phyloP scores from a whole-genome alignment of 2,888 invertebrate species.

The Nycteola revayana region DNA sequence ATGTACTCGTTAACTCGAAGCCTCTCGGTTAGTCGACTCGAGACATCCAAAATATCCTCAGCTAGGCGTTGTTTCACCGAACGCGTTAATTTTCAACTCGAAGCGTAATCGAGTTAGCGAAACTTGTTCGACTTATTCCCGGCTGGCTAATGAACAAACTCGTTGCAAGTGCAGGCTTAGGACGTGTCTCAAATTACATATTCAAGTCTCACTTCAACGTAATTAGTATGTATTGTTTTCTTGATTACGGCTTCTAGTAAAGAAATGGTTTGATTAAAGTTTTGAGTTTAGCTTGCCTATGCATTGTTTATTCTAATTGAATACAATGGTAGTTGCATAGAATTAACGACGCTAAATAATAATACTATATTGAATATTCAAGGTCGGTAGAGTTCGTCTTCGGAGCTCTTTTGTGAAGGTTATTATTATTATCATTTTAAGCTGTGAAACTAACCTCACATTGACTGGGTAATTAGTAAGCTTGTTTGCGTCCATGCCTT shows the following conservation, averaged over 20 bases:
- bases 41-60: slow-evolving; percentile 18
- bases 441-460: too few species aligned
- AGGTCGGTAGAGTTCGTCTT: too few species aligned
- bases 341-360: too few species aligned
- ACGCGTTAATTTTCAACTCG: slow-evolving; percentile 29
- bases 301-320: too few species aligned
- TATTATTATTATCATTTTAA: too few species aligned
- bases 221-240: slow-evolving; percentile 14
- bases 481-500: too few species aligned
- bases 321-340: too few species aligned
- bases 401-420: too few species aligned
- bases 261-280: too few species aligned
- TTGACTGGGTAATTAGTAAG: too few species aligned
- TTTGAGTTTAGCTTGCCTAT: too few species aligned
- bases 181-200: slow-evolving; percentile 54
- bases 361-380: too few species aligned
- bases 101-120: slow-evolving; percentile 37
- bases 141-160: slow-evolving; percentile 62
- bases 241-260: slow-evolving; percentile 1
- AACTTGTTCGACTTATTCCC: slow-evolving; percentile 57
- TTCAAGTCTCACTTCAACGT: slow-evolving; percentile 25
- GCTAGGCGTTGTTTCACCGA: slow-evolving; percentile 34
- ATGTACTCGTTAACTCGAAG: slow-evolving; percentile 9
- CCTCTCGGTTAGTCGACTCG: slow-evolving; percentile 6
- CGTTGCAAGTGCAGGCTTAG: slow-evolving; percentile 48